Evolutionary conservation across 1,140 invertebrate genomes (phyloP).

Genomic region (Dolichoris vasculosae): DNA sequence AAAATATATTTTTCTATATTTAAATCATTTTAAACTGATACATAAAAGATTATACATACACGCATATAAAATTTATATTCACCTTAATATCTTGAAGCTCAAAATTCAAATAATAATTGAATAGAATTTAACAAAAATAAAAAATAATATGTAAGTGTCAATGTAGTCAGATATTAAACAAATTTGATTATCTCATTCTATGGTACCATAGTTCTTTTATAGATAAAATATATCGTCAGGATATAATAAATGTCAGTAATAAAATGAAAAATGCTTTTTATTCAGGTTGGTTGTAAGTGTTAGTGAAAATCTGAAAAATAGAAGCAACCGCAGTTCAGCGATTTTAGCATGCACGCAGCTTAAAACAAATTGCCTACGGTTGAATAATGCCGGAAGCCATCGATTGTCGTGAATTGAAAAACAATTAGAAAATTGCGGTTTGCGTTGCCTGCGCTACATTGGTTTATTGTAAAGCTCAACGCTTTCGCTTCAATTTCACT

Average conservation of each 20-base stretch:
- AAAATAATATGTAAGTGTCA: not conserved
- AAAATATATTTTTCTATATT: too few species aligned
- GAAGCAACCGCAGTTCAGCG: not conserved
- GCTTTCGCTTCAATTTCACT: conserved; percentile 44
- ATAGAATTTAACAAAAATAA: not conserved
- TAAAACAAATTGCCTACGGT: conserved; percentile 57
- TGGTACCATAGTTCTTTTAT: not conserved
- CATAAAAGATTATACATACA: too few species aligned
- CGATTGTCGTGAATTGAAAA: conserved; percentile 68
- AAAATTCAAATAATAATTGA: not conserved
- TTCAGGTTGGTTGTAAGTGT: not conserved
- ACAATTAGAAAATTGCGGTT: conserved; percentile 69
- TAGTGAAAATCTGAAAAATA: conserved; percentile 34
- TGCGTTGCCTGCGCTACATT: conserved; percentile 42
- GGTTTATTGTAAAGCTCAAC: conserved; percentile 35
- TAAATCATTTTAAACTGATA: too few species aligned
- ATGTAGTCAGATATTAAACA: not conserved
- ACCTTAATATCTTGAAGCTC: not conserved
- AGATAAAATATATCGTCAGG: conserved; percentile 21
- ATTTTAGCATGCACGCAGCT: conserved; percentile 27
- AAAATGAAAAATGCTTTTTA: conserved; percentile 37
- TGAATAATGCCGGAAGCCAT: conserved; percentile 56
- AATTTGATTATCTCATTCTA: not conserved
- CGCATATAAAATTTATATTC: too few species aligned
- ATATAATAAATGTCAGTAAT: conserved; percentile 28